Conservation (phyloP, 2,888 invertebrate species). For the Stenurella melanura region DNA sequence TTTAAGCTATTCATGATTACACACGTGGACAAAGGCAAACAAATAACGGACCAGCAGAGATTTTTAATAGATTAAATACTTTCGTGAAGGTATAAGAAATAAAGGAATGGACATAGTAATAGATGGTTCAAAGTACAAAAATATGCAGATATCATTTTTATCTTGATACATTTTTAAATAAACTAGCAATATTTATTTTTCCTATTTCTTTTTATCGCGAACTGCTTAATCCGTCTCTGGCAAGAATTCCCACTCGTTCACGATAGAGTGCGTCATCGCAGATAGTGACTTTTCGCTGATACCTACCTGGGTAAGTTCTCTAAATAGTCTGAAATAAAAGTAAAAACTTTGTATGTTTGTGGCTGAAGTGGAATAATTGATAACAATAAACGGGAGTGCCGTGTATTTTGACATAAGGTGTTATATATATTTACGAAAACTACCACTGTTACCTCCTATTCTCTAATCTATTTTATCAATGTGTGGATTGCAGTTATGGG, state of each 20-base stretch:
- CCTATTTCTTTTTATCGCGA: not conserved
- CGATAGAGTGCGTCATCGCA: constrained; percentile 37
- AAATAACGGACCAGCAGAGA: too few relatives aligned
- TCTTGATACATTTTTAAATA: too few relatives aligned
- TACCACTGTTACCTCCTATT: not conserved
- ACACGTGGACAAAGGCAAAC: too few relatives aligned
- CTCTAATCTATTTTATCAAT: not conserved
- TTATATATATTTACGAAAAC: not conserved
- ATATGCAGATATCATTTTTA: too few relatives aligned
- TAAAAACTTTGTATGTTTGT: constrained; percentile 14
- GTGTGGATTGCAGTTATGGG: constrained; percentile 29
- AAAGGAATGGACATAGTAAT: too few relatives aligned
- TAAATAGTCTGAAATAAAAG: constrained; percentile 29
- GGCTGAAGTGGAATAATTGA: constrained; percentile 15
- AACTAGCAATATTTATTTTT: not conserved
- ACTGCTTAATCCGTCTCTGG: constrained; percentile 21
- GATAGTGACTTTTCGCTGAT: constrained; percentile 36
- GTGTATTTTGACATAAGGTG: constrained; percentile 19
- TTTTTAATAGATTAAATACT: too few relatives aligned
- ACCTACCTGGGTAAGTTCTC: constrained; percentile 38
- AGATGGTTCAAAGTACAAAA: too few relatives aligned
- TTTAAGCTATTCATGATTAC: too few relatives aligned
- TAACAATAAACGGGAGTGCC: constrained; percentile 16
- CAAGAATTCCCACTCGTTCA: constrained; percentile 24
- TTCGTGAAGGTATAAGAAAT: too few relatives aligned